Evolutionary conservation across 2,888 invertebrate genomes (phyloP), one percentile per base, ranked within the genome.

Genomic region (Myopa testacea): DNA sequence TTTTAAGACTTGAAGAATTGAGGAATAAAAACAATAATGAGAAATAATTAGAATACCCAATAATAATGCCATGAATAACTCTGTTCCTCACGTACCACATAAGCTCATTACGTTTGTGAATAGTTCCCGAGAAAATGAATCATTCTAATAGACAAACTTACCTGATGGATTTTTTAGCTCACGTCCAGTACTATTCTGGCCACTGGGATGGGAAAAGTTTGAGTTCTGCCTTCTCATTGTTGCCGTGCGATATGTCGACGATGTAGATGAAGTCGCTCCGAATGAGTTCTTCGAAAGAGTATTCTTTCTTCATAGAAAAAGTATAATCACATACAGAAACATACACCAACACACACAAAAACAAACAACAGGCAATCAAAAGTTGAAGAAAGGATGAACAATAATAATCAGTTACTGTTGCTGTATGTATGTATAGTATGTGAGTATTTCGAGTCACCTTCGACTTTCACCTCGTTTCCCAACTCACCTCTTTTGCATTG

Each of bases 201-300:
- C 87, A 82, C 87, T 88, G 50, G 86, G 83, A 75, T 88, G 87
- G 77, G 85, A 85, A 82, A 84, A 83, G 26, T 81, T 82, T 80
- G 87, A 85, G 76, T 85, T 86, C 80, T 87, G 86, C 73, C 86
- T 84, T 80, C 85, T 87, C 52, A 86, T 81, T n/a, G 86, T 83
- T 75, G 87, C 84, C 67, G 82, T 83, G 70, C 85, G 85, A 82
- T 86, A 87, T 50, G 82, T 81, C 19, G 63, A 34, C 12, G 63
- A 65, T 62, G 62, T 34, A 3, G 58, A 58, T 16, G 78, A 45
- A 62, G 72, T 71, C 58, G 26, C 14, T 19, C 78, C 76, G 14
- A 78, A 16, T 58, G 74, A 26, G 74, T 60, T 74, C 68, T 55
- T 55, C 40, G 74, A 45, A 26, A 67, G 81, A 19, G 80, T 74